Base-by-base conservation (phyloP, 2,888 invertebrate species). In the Bembecia ichneumoniformis region DNA sequence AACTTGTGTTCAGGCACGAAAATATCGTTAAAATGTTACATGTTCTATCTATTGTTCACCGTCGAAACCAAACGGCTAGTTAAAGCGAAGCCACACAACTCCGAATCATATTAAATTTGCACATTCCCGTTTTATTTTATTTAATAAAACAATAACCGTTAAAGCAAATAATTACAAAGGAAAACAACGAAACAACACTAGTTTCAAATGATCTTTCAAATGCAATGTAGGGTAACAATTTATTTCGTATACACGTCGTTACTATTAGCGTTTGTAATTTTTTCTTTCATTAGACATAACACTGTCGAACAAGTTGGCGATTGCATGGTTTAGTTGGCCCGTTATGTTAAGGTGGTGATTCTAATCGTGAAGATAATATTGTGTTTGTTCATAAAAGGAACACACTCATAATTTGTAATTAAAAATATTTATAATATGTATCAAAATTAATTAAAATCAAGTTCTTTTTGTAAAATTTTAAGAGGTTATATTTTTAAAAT, bases 171-270 rank as follows among this genome's bases (percentile, higher is more conserved):
- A 68, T 63, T 66, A 64, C 58, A 73, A 77, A 64, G 57, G 59
- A 66, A 69, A 60, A 50, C 47, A 40, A 40, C 13, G n/a, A 40
- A 28, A 28, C 9, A 28, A n/a, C 14, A 40, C 40, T 40, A 40
- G 13, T n/a, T 40, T 28, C 9, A 40, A 40, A 40, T 40, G 14
- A 14, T n/a, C 14, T 40, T 40, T 40, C 13, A 40, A 40, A 40
- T 40, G 40, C 13, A 40, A 40, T 40, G 40, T 13, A 40, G 9
- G 28, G 14, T 70, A 83, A 83, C 81, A 82, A 82, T 82, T 73
- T 69, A 68, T 63, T 46, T 81, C 81, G 81, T 82, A 82, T 82
- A 83, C 83, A 82, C 80, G 74, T 68, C 68, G 9, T 28, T 28
- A 28, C 5, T 28, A 28, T 28, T 28, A 28, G 28, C 28, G 28